These are phyloP conservation scores for Pipistrellus pygmaeus DNA, from an alignment of 2,797 vertebrate species.

Conservation along the genomic window DNA sequence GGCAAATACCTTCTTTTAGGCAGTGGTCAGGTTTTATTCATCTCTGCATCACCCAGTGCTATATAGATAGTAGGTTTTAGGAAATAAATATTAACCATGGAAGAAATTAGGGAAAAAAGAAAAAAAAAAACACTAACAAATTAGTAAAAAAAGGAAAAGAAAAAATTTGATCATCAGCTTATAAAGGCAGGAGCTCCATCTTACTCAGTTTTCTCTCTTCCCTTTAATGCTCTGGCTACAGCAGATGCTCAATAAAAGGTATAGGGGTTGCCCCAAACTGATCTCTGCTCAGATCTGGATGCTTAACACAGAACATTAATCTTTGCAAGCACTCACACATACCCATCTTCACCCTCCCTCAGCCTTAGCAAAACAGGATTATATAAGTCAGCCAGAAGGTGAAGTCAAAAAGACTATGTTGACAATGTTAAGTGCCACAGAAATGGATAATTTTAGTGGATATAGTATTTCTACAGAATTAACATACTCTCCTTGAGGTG, in stretches of 20 bases:
- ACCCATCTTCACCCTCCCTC: background rate
- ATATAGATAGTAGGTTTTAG: background rate
- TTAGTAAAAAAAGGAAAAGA: background rate
- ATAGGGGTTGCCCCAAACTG: background rate
- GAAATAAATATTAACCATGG: background rate
- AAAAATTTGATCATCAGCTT: background rate
- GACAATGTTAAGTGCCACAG: conserved; percentile 72
- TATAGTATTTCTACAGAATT: conserved; percentile 71
- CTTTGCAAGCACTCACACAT: conserved; percentile 38
- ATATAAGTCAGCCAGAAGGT: conserved; percentile 68
- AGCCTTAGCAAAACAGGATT: conserved; percentile 53
- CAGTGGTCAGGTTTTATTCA: background rate
- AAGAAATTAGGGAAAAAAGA: conserved; percentile 3
- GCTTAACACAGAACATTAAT: conserved; percentile 70
- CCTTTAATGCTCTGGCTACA: background rate
- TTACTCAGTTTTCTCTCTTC: background rate
- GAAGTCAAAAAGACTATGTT: conserved; percentile 63
- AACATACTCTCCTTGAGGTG: conserved; percentile 73
- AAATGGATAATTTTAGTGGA: conserved; percentile 78
- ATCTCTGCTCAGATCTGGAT: conserved; percentile 11
- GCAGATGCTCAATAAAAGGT: conserved; percentile 5
- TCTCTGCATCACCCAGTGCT: background rate
- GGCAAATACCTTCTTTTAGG: background rate
- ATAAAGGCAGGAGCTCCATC: background rate
- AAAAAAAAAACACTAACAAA: background rate